phyloP scores from a whole-genome alignment of 2,888 invertebrate genomes.

The Agrotis segetum region DNA sequence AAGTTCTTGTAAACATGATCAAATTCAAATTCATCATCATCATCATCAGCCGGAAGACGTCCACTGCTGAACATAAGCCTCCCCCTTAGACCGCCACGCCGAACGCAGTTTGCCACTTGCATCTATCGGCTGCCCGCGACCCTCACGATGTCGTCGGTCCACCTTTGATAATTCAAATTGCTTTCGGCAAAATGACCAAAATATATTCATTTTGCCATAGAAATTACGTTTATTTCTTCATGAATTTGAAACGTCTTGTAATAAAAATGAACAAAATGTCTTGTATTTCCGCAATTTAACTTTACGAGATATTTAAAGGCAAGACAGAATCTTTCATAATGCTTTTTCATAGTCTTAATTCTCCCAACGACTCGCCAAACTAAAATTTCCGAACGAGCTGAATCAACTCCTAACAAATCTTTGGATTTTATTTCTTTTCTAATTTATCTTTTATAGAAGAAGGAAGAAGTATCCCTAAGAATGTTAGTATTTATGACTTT shows the following conservation, averaged over 20 bases:
- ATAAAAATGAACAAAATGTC: constrained; percentile 28
- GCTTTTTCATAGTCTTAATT: constrained; percentile 41
- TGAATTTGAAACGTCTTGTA: constrained; percentile 15
- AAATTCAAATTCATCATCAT: constrained; percentile 4
- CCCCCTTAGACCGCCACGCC: no score
- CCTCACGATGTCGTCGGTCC: no score
- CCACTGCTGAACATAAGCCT: no score
- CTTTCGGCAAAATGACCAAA: not conserved
- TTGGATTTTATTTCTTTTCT: constrained; percentile 57
- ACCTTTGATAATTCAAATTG: constrained; percentile 2
- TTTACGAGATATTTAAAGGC: constrained; percentile 45
- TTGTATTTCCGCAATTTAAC: constrained; percentile 41
- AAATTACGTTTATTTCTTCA: constrained; percentile 18
- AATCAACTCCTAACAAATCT: constrained; percentile 43
- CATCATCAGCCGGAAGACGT: no score
- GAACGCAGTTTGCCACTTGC: no score
- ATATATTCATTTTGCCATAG: not conserved
- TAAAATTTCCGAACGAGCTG: constrained; percentile 41
- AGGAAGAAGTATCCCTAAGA: constrained; percentile 26
- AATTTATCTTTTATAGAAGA: constrained; percentile 47
- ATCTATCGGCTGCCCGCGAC: no score
- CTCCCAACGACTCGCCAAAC: constrained; percentile 31
- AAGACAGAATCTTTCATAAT: constrained; percentile 24
- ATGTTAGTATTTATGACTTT: constrained; percentile 55
- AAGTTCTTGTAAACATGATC: not conserved